phyloP scores from a whole-genome alignment of 2,797 vertebrate species.

The Helostoma temminkii region DNA sequence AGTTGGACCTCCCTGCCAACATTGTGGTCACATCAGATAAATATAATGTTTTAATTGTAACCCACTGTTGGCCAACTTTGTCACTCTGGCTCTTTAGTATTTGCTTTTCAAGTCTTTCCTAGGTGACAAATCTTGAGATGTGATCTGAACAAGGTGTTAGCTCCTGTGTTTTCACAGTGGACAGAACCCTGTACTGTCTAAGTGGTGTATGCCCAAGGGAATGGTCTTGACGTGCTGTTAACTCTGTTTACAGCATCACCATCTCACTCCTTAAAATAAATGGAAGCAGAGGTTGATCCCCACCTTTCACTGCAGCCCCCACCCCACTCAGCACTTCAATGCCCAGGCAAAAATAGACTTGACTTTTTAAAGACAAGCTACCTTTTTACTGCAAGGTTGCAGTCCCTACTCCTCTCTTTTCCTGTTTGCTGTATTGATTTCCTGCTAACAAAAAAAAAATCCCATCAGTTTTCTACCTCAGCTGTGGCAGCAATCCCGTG shows the following conservation, averaged over 20 bases:
- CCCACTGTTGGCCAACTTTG: slow-evolving; percentile 23
- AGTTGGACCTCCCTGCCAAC: too few species aligned
- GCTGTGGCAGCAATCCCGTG: slow-evolving; percentile 59
- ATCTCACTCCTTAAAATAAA: slow-evolving; percentile 72
- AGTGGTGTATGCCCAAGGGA: slow-evolving; percentile 59
- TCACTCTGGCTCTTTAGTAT: slow-evolving; percentile 33
- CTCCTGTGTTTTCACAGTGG: slow-evolving; percentile 51
- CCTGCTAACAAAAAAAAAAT: slow-evolving; percentile 60
- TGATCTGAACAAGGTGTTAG: slow-evolving; percentile 63
- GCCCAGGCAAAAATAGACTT: slow-evolving; percentile 73
- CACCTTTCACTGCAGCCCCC: slow-evolving; percentile 66
- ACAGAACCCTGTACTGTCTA: slow-evolving; percentile 50
- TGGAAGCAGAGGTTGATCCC: slow-evolving; percentile 68
- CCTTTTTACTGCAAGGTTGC: slow-evolving; percentile 77
- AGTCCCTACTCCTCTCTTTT: slow-evolving; percentile 51
- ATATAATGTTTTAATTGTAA: slow-evolving; percentile 7
- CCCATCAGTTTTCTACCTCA: slow-evolving; percentile 61
- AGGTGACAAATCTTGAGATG: slow-evolving; percentile 35
- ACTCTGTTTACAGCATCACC: slow-evolving; percentile 71
- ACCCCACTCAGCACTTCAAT: slow-evolving; percentile 77
- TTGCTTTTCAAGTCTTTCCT: slow-evolving; percentile 30
- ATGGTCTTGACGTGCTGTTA: slow-evolving; percentile 61
- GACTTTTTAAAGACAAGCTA: slow-evolving; percentile 77
- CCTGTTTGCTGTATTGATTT: slow-evolving; percentile 79
- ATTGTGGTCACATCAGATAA: too few species aligned